These are phyloP conservation scores for Lymantria dispar DNA, from an alignment of 2,888 invertebrate species.

Conservation along the genomic window DNA sequence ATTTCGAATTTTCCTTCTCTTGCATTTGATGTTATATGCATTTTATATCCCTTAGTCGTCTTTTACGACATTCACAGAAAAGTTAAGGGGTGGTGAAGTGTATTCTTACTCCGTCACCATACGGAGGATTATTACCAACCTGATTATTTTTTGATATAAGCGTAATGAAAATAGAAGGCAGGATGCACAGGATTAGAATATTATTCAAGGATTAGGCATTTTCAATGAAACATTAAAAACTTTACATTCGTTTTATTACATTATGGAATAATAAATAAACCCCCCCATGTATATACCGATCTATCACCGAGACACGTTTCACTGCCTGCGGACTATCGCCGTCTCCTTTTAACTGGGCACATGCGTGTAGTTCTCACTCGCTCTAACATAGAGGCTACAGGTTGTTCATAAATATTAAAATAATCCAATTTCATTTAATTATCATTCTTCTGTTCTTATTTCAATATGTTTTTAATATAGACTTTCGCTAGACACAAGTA, in stretches of 20 bases:
- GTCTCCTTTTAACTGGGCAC: constrained; percentile 50
- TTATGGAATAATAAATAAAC: constrained; percentile 79
- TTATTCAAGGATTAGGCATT: constrained; percentile 10
- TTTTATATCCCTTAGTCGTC: no score
- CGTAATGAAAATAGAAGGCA: neutral
- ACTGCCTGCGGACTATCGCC: constrained; percentile 60
- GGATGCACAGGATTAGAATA: neutral
- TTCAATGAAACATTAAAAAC: constrained; percentile 62
- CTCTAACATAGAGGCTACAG: constrained; percentile 1
- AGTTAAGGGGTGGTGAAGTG: no score
- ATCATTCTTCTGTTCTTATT: no score
- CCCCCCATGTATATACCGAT: constrained; percentile 63
- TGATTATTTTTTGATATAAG: neutral
- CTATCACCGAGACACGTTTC: constrained; percentile 70
- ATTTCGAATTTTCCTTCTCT: no score
- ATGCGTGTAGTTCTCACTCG: constrained; percentile 25
- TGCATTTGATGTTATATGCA: no score
- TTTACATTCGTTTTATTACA: constrained; percentile 78
- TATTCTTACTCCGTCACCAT: no score
- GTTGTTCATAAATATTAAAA: no score
- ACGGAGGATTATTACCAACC: neutral
- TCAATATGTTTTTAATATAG: no score
- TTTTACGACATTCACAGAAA: no score
- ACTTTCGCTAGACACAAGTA: no score
- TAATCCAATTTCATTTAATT: no score